A percentile compares a stretch with the other conserved stretches of the same genome.
These are phyloP conservation scores for Circaetus cinerascens DNA, from an alignment of 2,113 vertebrate species.

Conservation along the genomic window DNA sequence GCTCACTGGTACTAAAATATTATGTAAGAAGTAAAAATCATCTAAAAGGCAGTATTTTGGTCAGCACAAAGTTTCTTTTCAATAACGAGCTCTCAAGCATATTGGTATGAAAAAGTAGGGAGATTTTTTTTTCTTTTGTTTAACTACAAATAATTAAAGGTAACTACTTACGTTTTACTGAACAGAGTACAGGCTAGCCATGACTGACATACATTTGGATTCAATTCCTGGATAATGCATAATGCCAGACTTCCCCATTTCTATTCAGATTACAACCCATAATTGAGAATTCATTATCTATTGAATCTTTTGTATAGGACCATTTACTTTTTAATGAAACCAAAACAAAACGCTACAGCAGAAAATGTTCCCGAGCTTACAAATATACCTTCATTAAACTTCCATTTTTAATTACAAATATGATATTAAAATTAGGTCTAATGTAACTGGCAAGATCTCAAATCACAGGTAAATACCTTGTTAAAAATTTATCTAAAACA, in stretches of 20 bases:
- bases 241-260: neutral
- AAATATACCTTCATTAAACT: neutral
- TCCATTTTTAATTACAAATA: neutral
- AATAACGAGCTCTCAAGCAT: neutral
- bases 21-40: neutral
- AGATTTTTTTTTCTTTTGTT: neutral
- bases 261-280: neutral
- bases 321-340: constrained; percentile 14
- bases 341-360: neutral
- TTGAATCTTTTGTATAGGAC: neutral
- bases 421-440: neutral
- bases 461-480: neutral
- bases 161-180: neutral
- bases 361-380: neutral
- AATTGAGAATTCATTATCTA: neutral
- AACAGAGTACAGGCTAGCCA: neutral
- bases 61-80: neutral
- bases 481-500: neutral
- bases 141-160: neutral
- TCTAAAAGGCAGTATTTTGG: neutral
- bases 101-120: neutral
- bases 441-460: neutral
- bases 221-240: neutral
- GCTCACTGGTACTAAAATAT: neutral
- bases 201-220: neutral